phyloP scores from a whole-genome alignment of 1,140 invertebrate genomes.

The Macrostomum lignano region DNA sequence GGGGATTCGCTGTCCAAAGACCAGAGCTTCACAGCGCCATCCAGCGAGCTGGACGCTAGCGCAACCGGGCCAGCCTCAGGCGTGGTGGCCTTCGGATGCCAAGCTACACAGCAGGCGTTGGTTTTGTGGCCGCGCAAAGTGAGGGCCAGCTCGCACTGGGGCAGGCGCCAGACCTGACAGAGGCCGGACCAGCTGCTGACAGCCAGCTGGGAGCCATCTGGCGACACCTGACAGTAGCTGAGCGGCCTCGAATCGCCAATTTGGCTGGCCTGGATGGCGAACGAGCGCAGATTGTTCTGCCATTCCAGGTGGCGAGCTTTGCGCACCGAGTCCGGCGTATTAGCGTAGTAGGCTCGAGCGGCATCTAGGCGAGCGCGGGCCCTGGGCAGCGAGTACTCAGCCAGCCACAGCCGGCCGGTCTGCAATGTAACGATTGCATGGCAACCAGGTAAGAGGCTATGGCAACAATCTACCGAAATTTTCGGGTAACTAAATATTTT shows the following conservation, averaged over 20 bases:
- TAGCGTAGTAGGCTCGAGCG: conserved; percentile 1
- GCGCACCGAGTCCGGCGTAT: conserved; percentile 12
- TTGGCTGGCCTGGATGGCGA: no score
- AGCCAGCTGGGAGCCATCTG: conserved; percentile 52
- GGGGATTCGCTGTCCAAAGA: conserved; percentile 56
- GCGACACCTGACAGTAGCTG: conserved; percentile 61
- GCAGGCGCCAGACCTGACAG: conserved; percentile 71
- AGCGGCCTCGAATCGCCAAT: conserved; percentile 68
- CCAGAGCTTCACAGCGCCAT: conserved; percentile 82
- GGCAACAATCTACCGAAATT: no score
- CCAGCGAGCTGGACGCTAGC: conserved; percentile 64
- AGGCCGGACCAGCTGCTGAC: conserved; percentile 75
- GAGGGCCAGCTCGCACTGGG: conserved; percentile 44
- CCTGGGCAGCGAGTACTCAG: conserved; percentile 29
- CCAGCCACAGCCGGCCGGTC: conserved; percentile 53
- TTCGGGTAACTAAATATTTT: no score
- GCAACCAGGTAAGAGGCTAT: no score
- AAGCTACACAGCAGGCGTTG: conserved; percentile 60
- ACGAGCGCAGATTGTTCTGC: no score
- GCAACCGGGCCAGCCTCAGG: conserved; percentile 36
- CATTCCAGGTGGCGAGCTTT: conserved; percentile 29
- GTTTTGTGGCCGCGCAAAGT: conserved; percentile 51
- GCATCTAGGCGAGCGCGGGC: conserved; percentile 1
- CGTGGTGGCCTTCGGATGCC: conserved; percentile 49
- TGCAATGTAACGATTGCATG: conserved; percentile 46